These are phyloP conservation scores for Drosophila subsilvestris DNA, from an alignment of 2,888 invertebrate genomes.

Conservation along the genomic window DNA sequence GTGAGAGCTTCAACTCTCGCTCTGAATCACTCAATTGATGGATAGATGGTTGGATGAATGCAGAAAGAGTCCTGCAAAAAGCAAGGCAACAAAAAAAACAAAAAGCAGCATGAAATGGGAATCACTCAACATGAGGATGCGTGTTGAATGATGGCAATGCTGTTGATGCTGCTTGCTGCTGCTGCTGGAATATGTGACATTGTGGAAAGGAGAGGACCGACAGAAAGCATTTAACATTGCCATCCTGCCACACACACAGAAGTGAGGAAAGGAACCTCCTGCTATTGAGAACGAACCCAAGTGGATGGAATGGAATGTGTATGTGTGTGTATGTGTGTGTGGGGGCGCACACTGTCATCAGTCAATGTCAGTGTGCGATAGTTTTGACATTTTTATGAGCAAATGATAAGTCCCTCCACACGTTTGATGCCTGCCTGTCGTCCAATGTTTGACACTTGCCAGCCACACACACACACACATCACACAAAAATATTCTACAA, in stretches of 20 bases:
- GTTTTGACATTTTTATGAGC: constrained; percentile 81
- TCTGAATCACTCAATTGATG: constrained; percentile 55
- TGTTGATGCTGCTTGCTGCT: constrained; percentile 5
- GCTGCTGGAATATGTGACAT: constrained; percentile 31
- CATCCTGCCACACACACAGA: constrained; percentile 58
- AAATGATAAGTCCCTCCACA: constrained; percentile 74
- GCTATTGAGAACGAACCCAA: constrained; percentile 8
- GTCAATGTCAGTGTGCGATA: constrained; percentile 75
- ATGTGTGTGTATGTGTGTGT: not conserved
- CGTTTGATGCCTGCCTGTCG: constrained; percentile 60
- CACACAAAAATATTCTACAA: constrained; percentile 28
- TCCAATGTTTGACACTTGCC: constrained; percentile 78
- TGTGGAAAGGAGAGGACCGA: constrained; percentile 30
- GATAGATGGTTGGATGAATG: constrained; percentile 43
- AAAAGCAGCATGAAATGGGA: constrained; percentile 51
- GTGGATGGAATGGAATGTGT: constrained; percentile 13
- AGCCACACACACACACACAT: constrained; percentile 30
- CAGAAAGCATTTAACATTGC: constrained; percentile 71
- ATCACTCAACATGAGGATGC: constrained; percentile 54
- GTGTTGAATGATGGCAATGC: constrained; percentile 47
- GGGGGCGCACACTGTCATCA: constrained; percentile 59
- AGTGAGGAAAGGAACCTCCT: not conserved
- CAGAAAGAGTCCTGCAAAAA: constrained; percentile 4
- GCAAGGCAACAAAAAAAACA: constrained; percentile 18
- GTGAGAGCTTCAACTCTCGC: constrained; percentile 66